Conservation (phyloP, 2,888 invertebrate genomes). For the Saturnia japonica region DNA sequence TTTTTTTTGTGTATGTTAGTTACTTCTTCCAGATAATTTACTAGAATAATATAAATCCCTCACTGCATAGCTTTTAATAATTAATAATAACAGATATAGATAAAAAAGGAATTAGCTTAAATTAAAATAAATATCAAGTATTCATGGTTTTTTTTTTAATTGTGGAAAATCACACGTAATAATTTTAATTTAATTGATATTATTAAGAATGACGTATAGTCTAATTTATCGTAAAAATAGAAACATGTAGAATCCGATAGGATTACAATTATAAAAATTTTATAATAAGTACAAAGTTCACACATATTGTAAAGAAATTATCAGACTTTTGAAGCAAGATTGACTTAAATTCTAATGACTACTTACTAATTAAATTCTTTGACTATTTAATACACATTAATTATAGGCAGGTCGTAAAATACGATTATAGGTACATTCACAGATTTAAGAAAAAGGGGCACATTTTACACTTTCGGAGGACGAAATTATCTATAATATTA, state of each 20-base stretch:
- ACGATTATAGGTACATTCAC: no score
- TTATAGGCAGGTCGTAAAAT: no score
- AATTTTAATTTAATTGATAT: background rate
- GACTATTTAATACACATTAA: no score
- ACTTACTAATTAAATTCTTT: no score
- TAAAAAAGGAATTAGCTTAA: no score
- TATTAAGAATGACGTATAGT: background rate
- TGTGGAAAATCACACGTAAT: background rate
- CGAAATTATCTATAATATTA: background rate
- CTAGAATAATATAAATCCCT: no score
- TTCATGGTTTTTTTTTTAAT: background rate
- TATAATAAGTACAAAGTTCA: background rate
- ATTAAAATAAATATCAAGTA: no score
- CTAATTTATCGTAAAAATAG: background rate
- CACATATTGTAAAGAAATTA: background rate
- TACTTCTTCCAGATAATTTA: no score
- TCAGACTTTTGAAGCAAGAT: conserved; percentile 12
- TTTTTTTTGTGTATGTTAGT: no score
- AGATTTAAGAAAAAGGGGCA: no score
- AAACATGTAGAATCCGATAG: background rate
- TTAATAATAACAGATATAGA: no score
- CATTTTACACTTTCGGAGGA: background rate
- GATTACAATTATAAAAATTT: background rate
- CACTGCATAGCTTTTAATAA: no score
- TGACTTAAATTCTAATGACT: background rate